phyloP scores from a whole-genome alignment of 2,797 vertebrate genomes.

The Dallia pectoralis region DNA sequence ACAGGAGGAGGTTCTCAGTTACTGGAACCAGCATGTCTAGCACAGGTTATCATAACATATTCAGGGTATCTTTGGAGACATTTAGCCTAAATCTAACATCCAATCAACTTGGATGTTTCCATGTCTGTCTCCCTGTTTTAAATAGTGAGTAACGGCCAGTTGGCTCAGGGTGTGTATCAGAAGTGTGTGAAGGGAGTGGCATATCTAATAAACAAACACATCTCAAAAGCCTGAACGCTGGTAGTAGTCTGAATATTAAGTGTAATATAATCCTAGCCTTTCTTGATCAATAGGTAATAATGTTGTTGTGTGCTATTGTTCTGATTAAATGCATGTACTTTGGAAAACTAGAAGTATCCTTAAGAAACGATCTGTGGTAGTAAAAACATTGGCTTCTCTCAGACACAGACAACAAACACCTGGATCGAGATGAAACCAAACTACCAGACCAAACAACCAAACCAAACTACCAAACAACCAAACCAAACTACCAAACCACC shows the following conservation, averaged over 20 bases:
- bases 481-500: constrained; percentile 50
- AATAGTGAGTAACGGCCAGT: too few relatives aligned
- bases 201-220: background rate
- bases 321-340: background rate
- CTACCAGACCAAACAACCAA: constrained; percentile 51
- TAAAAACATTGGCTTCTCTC: background rate
- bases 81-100: too few relatives aligned
- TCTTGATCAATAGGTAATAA: background rate
- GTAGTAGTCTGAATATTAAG: too few relatives aligned
- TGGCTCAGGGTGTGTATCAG: too few relatives aligned
- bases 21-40: too few relatives aligned
- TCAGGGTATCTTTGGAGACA: too few relatives aligned
- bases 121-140: too few relatives aligned
- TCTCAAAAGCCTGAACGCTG: background rate
- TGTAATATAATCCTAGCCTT: too few relatives aligned
- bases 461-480: constrained; percentile 49
- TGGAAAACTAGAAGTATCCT: background rate
- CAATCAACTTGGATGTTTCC: too few relatives aligned
- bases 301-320: background rate
- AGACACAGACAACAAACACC: background rate
- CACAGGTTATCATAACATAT: too few relatives aligned
- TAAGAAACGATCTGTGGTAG: background rate
- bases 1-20: too few relatives aligned
- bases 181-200: background rate
- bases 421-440: constrained; percentile 33